A percentile compares a stretch with the other conserved stretches of the same genome.
Evolutionary conservation across 2,113 vertebrate genomes (phyloP).

Genomic region (Archilochus colubris): DNA sequence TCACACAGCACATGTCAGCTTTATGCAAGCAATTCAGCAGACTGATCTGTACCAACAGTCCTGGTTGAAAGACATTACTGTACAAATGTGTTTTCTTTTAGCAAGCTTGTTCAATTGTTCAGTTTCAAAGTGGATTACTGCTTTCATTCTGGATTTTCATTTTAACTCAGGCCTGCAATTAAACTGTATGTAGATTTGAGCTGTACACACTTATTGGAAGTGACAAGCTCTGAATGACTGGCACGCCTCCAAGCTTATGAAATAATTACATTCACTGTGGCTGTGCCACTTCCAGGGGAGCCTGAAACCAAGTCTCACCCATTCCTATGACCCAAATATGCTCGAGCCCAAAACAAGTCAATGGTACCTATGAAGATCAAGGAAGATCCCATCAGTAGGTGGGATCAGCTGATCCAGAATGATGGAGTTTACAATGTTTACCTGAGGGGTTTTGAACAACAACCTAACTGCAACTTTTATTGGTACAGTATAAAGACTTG

Average conservation of each 20-base stretch:
- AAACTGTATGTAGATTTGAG: neutral
- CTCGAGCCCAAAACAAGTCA: neutral
- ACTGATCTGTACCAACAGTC: neutral
- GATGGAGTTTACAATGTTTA: neutral
- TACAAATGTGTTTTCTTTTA: neutral
- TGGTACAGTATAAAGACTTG: neutral
- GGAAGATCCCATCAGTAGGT: neutral
- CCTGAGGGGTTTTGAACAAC: neutral
- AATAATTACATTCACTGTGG: neutral
- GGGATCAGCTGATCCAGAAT: neutral
- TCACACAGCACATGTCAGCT: neutral
- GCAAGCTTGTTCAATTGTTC: neutral
- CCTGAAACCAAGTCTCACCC: slow-evolving; percentile 25
- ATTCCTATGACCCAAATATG: neutral
- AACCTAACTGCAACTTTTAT: neutral
- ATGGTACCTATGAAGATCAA: neutral
- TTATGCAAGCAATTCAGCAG: neutral
- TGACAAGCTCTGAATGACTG: neutral
- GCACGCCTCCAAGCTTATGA: neutral
- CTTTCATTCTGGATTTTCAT: neutral
- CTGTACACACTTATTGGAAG: neutral
- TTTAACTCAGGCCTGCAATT: neutral
- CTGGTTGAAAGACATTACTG: neutral
- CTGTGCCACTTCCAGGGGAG: slow-evolving; percentile 29
- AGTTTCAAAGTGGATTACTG: neutral